Base-by-base conservation (phyloP, 2,888 invertebrate genomes). In the Cryptocheilus praepositus region DNA sequence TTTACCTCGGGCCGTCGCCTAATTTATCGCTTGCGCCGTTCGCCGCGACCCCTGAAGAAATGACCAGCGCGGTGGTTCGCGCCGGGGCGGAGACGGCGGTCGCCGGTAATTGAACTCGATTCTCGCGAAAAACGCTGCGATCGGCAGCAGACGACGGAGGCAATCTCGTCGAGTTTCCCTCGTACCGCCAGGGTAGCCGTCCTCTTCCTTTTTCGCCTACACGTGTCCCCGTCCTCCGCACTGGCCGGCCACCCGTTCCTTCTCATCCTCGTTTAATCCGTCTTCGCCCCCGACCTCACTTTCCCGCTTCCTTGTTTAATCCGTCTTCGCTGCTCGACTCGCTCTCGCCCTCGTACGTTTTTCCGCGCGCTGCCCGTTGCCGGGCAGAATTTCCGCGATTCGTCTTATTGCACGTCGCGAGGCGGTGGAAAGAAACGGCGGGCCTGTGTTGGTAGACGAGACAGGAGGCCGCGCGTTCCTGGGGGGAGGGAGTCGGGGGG, bases 381-480 rank as follows among this genome's bases (percentile, higher is more conserved):
- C 65, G 57, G 51, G 73, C 71, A 75, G 74, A 82, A 78, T 83
- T 83, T 80, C 77, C 77, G 71, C 79, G 74, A 79, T 79, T 83
- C 80, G 75, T 82, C 81, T 82, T 83, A 81, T 83, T 81, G 81
- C 76, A 63, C 68, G 66, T 64, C 63, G 70, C 22, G 43, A 52
- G 53, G 25, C 15, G 45, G 25, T 13, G 45, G 61, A 18, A 45
- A 13, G 21, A 46, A 16, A 16, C 19, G 16, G 5, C 11, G 21
- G 15, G 16, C 16, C 11, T 18, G 49, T 18, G 8, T 18, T 13
- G 49, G 49, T 16, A 49, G 8, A 8, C 36, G 56, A 56, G 45
- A 57, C 43, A 44, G 49, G 18, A 21, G 18, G 64, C 43, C 15
- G 43, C 5, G 18, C 56, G 11, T 36, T 18, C 44, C n/a, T n/a